Percentiles rank a stretch among this genome's conserved stretches.
These are phyloP conservation scores for Emydoidea blandingii DNA, from an alignment of 2,797 vertebrate genomes.

Conservation along the genomic window DNA sequence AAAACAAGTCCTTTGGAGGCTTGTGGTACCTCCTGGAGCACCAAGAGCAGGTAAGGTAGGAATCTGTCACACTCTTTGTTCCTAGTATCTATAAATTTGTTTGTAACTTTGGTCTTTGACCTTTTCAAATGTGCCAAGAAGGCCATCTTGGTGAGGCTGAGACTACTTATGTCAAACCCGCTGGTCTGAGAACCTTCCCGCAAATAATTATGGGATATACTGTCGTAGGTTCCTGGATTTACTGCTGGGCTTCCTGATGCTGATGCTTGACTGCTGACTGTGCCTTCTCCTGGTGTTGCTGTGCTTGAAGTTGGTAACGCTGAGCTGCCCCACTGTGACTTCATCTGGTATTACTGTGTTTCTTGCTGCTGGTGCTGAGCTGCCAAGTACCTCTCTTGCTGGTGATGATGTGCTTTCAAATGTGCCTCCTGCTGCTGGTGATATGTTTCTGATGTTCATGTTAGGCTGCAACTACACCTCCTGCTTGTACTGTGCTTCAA, in stretches of 20 bases:
- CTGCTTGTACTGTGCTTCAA: background rate
- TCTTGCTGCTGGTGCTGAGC: background rate
- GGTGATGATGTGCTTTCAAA: background rate
- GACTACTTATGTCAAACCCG: fast-evolving
- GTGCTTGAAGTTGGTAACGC: background rate
- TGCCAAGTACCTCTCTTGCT: fast-evolving
- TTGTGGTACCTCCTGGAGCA: background rate
- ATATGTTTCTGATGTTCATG: background rate
- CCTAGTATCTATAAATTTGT: background rate
- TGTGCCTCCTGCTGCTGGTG: background rate
- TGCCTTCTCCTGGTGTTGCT: fast-evolving
- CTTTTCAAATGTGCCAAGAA: background rate
- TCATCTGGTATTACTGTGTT: background rate
- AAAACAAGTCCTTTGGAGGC: background rate
- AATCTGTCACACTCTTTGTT: background rate
- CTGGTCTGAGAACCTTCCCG: background rate
- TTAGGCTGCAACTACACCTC: background rate
- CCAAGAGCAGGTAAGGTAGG: background rate
- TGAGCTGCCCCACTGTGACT: background rate
- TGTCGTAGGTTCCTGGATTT: background rate
- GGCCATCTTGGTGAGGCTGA: background rate
- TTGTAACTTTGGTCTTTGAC: background rate
- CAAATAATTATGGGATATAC: background rate
- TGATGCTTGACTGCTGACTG: background rate
- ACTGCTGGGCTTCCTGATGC: background rate